Evolutionary conservation across 30 jellyfish, hydroid and myxozoan genomes (phyloP).

Genomic region (Hydractinia echinata): DNA sequence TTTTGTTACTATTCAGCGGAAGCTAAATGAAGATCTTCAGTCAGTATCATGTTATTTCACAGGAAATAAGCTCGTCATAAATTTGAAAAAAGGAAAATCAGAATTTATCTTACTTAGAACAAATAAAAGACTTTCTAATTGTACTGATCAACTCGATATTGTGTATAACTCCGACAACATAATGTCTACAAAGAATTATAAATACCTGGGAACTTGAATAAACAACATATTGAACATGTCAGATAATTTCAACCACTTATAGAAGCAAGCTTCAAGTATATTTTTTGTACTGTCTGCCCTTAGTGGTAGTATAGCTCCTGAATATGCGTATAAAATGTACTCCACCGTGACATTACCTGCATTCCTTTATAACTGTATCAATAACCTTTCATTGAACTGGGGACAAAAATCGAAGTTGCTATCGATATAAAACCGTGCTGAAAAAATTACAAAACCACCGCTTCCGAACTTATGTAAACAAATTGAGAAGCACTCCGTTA

Average conservation of each 20-base stretch:
- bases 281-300: constrained; percentile 45
- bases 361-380: constrained; percentile 48
- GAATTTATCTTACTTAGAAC: too few relatives aligned
- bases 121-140: not conserved
- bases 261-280: constrained; percentile 44
- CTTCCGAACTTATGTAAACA: not conserved
- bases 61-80: constrained; percentile 29
- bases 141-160: not conserved
- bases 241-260: constrained; percentile 28
- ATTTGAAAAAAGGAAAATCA: constrained; percentile 14
- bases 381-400: constrained; percentile 20
- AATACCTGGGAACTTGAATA: too few relatives aligned
- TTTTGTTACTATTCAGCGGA: not conserved
- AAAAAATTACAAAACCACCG: constrained; percentile 26
- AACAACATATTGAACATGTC: too few relatives aligned
- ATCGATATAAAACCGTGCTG: constrained; percentile 31
- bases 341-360: constrained; percentile 45
- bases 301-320: constrained; percentile 32
- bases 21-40: too few relatives aligned
- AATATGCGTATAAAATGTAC: constrained; percentile 45
- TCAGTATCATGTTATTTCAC: constrained; percentile 30
- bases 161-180: not conserved
- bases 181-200: too few relatives aligned
- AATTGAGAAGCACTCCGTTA: not conserved
- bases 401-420: too few relatives aligned